Conservation (phyloP, 1,140 invertebrate species). For the Drosophila busckii region DNA sequence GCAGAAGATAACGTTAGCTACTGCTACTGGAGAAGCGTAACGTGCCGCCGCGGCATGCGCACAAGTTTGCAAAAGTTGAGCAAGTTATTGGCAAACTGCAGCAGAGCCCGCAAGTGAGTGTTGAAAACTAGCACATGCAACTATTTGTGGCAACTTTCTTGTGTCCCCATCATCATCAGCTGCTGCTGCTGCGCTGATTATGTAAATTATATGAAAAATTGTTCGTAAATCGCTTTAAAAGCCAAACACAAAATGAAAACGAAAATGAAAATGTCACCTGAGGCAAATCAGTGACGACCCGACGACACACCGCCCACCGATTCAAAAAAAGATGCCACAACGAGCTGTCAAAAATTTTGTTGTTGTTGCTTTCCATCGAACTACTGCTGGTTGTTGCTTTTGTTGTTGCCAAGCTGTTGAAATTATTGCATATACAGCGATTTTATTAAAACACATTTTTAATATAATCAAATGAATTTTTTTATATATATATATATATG, state of each 20-base stretch:
- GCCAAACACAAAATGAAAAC: constrained; percentile 13
- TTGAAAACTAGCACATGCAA: background rate
- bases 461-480: constrained; percentile 33
- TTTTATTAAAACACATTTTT: constrained; percentile 48
- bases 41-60: constrained; percentile 61
- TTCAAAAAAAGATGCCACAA: no score
- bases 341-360: constrained; percentile 64
- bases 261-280: constrained; percentile 63
- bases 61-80: constrained; percentile 53
- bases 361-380: constrained; percentile 10
- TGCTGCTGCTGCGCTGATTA: constrained; percentile 63
- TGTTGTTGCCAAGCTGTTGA: constrained; percentile 10
- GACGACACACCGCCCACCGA: background rate
- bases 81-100: constrained; percentile 47
- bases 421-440: constrained; percentile 45
- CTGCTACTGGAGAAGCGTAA: constrained; percentile 15
- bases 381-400: constrained; percentile 20
- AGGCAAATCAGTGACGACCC: background rate
- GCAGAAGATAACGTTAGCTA: constrained; percentile 3
- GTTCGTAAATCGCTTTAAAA: constrained; percentile 19
- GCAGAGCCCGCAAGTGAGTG: constrained; percentile 51
- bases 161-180: no score
- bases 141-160: no score
- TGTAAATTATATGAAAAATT: constrained; percentile 48
- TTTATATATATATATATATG: constrained; percentile 13